Conservation (phyloP, 23 tunicate genomes). For the Ascidia mentula region DNA sequence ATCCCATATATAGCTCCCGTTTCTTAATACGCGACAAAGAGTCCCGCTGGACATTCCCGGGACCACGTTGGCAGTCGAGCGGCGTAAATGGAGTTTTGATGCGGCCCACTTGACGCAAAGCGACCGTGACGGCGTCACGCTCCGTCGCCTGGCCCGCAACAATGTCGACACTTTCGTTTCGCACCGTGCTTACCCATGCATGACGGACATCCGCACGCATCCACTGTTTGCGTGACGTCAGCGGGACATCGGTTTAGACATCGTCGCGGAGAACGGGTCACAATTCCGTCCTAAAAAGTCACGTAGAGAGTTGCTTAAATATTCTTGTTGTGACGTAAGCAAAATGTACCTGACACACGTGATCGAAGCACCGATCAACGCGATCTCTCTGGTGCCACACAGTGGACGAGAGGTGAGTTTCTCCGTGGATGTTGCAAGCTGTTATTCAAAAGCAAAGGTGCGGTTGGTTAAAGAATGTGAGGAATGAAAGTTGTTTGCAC, state of each 20-base stretch:
- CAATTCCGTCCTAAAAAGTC: neutral
- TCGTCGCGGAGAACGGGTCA: neutral
- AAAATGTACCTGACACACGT: neutral
- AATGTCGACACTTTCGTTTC: conserved; percentile 4
- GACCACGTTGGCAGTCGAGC: neutral
- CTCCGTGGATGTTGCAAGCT: neutral
- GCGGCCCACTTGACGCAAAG: neutral
- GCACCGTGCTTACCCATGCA: neutral
- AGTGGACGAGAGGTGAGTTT: neutral
- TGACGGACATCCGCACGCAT: conserved; percentile 2
- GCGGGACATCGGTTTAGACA: neutral
- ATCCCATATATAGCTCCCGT: too few species aligned
- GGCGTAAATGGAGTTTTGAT: neutral
- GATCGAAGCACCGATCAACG: neutral
- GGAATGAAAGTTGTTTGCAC: too few species aligned
- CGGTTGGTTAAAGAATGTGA: too few species aligned
- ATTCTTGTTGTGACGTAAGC: neutral
- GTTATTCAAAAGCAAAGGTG: too few species aligned
- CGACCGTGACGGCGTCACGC: neutral
- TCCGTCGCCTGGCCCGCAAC: conserved; percentile 1
- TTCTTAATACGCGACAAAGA: too few species aligned
- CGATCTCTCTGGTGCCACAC: neutral
- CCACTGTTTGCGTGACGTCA: neutral
- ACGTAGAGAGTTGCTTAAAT: neutral
- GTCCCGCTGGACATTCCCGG: too few species aligned